Evolutionary conservation across 1,140 invertebrate genomes (phyloP).

Genomic region (Bursaphelenchus mucronatus): DNA sequence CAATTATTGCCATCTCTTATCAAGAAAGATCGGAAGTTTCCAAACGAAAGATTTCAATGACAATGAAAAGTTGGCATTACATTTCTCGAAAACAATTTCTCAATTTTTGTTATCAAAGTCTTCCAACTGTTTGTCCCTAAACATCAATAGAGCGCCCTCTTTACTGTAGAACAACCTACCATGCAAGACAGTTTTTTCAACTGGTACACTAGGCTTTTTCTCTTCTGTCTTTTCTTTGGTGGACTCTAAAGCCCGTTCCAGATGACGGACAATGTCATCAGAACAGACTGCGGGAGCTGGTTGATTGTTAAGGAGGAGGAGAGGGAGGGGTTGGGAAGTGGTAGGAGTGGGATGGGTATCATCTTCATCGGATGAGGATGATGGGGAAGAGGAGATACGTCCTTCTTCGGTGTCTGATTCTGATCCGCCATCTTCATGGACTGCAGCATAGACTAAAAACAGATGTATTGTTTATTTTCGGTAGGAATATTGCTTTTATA

Average conservation of each 20-base stretch:
- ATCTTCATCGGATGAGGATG: constrained; percentile 28
- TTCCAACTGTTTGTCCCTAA: no score
- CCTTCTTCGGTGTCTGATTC: constrained; percentile 31
- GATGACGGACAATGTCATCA: constrained; percentile 14
- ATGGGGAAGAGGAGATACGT: constrained; percentile 34
- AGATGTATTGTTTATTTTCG: neutral
- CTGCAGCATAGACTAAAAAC: constrained; percentile 34
- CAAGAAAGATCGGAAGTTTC: no score
- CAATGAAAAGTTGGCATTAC: no score
- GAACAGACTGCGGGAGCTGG: constrained; percentile 16
- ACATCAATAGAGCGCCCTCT: no score
- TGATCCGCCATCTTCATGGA: constrained; percentile 33
- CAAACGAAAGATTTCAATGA: no score
- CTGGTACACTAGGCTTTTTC: neutral
- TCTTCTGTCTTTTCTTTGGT: neutral
- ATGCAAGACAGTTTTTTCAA: no score
- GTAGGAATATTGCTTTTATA: no score
- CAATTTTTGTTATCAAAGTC: no score
- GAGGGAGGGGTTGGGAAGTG: constrained; percentile 3
- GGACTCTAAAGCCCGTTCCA: constrained; percentile 28
- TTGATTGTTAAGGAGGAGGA: constrained; percentile 13
- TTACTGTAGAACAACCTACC: no score
- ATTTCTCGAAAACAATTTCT: no score
- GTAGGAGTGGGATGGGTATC: constrained; percentile 22
- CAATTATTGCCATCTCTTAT: no score